Percentiles rank a stretch among this genome's conserved stretches.
These are phyloP conservation scores for Indicator indicator DNA, from an alignment of 2,113 vertebrate genomes.

Conservation along the genomic window DNA sequence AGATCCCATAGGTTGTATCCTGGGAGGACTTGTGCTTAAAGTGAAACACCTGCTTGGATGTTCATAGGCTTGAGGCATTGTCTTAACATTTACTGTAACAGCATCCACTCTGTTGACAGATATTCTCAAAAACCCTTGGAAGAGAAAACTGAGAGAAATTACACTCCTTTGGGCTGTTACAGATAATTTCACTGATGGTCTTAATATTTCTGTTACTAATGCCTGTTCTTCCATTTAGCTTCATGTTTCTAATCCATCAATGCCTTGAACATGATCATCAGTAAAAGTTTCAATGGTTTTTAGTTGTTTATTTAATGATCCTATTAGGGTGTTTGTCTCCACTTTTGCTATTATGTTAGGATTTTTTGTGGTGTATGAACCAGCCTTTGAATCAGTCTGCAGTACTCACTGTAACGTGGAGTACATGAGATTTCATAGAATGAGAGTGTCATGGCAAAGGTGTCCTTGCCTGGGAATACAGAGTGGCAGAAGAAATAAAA, in stretches of 20 bases:
- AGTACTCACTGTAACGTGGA: not conserved
- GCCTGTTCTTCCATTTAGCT: conserved; percentile 80
- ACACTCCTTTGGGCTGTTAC: conserved; percentile 78
- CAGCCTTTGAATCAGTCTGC: not conserved
- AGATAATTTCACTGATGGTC: conserved; percentile 83
- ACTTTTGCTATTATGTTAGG: not conserved
- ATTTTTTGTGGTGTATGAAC: not conserved
- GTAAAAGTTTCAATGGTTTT: conserved; percentile 51
- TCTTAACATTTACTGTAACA: not conserved
- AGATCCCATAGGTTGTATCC: not conserved
- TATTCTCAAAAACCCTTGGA: conserved; percentile 81
- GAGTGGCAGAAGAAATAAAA: not conserved
- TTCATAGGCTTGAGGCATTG: not conserved
- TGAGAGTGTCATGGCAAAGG: not conserved
- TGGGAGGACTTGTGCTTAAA: not conserved
- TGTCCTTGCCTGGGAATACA: not conserved
- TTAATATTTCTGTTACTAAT: conserved; percentile 84
- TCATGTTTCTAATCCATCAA: conserved; percentile 80
- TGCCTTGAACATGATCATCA: conserved; percentile 81
- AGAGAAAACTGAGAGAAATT: conserved; percentile 83
- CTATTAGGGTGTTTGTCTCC: not conserved
- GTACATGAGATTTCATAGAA: not conserved
- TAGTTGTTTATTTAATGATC: not conserved
- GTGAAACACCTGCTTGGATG: not conserved
- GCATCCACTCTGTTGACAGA: conserved; percentile 56